phyloP scores from a whole-genome alignment of 2,113 vertebrate genomes.

The Spilogale gracilis region DNA sequence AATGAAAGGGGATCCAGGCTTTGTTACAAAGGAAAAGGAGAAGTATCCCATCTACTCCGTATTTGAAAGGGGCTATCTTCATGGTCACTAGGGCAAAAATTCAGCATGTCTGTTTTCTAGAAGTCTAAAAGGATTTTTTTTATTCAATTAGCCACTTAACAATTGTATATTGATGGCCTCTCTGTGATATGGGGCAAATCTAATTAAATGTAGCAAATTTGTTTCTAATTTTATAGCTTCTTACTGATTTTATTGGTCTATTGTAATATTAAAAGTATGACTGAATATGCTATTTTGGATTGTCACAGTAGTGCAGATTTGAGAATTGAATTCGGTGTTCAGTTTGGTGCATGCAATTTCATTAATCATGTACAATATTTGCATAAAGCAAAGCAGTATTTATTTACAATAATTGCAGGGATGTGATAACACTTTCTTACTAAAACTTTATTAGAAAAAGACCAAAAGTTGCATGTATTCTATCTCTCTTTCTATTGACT shows the following conservation, averaged over 20 bases:
- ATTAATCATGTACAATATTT: neutral
- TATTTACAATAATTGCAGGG: neutral
- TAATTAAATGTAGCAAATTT: neutral
- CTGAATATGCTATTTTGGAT: neutral
- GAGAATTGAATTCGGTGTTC: neutral
- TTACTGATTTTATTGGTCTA: neutral
- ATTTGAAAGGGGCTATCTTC: neutral
- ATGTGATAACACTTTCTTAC: neutral
- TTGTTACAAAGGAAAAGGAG: neutral
- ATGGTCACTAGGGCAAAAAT: neutral
- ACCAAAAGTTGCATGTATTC: neutral
- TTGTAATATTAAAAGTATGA: neutral
- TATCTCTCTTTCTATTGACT: neutral
- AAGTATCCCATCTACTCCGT: neutral
- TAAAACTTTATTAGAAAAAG: constrained; percentile 9
- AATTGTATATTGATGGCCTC: neutral
- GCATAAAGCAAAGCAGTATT: neutral
- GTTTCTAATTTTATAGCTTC: neutral
- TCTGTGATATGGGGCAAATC: neutral
- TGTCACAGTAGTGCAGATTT: neutral
- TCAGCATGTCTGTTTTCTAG: neutral
- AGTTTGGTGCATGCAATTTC: neutral
- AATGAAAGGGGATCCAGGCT: neutral
- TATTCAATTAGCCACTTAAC: neutral
- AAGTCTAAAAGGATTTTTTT: neutral